phyloP scores from a whole-genome alignment of 2,888 invertebrate species.

The Protula sp. region DNA sequence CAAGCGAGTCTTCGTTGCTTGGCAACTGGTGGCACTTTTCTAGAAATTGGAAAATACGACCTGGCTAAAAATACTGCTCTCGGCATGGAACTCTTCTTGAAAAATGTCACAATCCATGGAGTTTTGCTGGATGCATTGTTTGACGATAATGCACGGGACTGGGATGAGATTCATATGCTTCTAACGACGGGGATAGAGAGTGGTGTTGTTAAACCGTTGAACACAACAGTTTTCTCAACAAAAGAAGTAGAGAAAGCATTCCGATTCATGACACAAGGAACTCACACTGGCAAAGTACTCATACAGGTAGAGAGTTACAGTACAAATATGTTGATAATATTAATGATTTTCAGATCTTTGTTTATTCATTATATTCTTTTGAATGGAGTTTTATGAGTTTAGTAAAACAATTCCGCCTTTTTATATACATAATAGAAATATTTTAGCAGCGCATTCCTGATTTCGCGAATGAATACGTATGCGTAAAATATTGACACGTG shows the following conservation, averaged over 20 bases:
- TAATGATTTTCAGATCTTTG: too few species aligned
- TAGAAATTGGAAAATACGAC: slow-evolving; percentile 15
- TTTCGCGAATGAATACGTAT: too few species aligned
- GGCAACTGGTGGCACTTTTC: slow-evolving; percentile 5
- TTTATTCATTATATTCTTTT: too few species aligned
- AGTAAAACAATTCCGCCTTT: too few species aligned
- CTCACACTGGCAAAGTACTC: slow-evolving; percentile 90
- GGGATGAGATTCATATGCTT: slow-evolving; percentile 64
- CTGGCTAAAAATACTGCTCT: slow-evolving; percentile 4
- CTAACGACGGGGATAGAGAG: slow-evolving; percentile 74
- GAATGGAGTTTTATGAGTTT: too few species aligned
- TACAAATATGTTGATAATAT: too few species aligned
- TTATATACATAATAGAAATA: too few species aligned
- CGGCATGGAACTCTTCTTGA: slow-evolving; percentile 6
- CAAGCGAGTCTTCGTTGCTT: slow-evolving; percentile 5
- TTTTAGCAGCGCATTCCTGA: too few species aligned
- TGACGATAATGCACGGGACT: slow-evolving; percentile 58
- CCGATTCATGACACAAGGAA: slow-evolving; percentile 84
- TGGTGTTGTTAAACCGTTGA: slow-evolving; percentile 82
- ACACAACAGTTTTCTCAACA: slow-evolving; percentile 74
- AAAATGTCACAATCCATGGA: slow-evolving; percentile 11
- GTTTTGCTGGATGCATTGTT: slow-evolving; percentile 7
- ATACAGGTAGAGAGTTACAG: slow-evolving; percentile 66
- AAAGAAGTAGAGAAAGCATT: slow-evolving; percentile 86
- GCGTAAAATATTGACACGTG: too few species aligned